Evolutionary conservation across 2,888 invertebrate species (phyloP), one percentile per base, ranked within the genome.

Genomic region (Polyommatus iphigenia): DNA sequence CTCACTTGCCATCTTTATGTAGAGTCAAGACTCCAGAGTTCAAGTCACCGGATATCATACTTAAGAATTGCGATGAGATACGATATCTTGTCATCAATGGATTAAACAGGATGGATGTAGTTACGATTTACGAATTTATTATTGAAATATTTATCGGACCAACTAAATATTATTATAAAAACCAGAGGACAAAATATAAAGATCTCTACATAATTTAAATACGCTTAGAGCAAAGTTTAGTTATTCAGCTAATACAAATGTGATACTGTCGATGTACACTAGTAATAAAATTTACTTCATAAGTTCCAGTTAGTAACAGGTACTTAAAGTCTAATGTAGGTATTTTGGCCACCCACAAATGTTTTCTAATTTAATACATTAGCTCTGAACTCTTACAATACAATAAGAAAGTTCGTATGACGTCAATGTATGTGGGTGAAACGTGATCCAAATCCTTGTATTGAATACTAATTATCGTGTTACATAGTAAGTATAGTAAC

Each of bases 351-450:
- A 62, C 59, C 67, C 29, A 29, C 29, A 15, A 67, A 24, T 67
- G 10, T 62, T 67, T 59, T 59, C 59, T 67, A 67, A n/a, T n/a
- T n/a, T n/a, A 29, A 67, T 24, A 67, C 62, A 67, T 67, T 15
- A 67, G 18, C 29, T 67, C 29, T 32, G 67, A 67, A 67, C 67
- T 67, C 29, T 29, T 29, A 67, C 67, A 67, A 62, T 32, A 67
- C 29, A 67, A 67, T 67, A 67, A 32, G 67, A 67, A 67, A 67
- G 67, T 67, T 67, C 18, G 67, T 32, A 67, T 67, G 67, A 67
- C 67, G 67, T 67, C 67, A 67, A 67, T 67, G 67, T 67, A 67
- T 29, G 67, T 29, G 29, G 67, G 67, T 67, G 67, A 67, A 67
- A 67, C 67, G 29, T 67, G 67, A 67, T 67, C 67, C 67, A 32